These are phyloP conservation scores for Malurus leucopterus DNA, from an alignment of 2,797 vertebrate species.

Conservation along the genomic window DNA sequence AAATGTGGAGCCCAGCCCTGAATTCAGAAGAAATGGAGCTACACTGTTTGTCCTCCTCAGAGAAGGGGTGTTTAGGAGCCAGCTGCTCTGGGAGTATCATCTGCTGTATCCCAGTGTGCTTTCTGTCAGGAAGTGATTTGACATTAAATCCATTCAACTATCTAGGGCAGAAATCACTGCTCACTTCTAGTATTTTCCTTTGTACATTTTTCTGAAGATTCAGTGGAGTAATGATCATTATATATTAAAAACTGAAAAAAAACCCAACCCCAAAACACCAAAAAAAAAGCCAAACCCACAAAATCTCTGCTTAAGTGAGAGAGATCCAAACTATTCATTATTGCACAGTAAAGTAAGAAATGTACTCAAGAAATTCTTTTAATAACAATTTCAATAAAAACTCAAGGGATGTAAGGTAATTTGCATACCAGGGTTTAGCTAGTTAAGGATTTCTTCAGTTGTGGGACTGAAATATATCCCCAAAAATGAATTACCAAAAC, in stretches of 20 bases:
- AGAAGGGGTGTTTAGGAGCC: background rate
- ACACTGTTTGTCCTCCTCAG: background rate
- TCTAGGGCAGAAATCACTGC: background rate
- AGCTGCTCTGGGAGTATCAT: background rate
- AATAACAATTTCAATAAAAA: too few relatives aligned
- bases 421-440: background rate
- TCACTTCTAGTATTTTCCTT: background rate
- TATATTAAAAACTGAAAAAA: background rate
- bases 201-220: background rate
- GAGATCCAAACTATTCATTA: background rate
- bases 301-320: background rate
- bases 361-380: too few relatives aligned
- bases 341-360: too few relatives aligned
- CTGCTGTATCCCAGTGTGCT: background rate
- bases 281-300: background rate
- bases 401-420: background rate
- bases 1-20: background rate
- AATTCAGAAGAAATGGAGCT: background rate
- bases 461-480: background rate
- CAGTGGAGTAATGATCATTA: background rate
- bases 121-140: background rate
- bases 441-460: background rate
- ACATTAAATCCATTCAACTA: background rate
- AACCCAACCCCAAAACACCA: fast-evolving
- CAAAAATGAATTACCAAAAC: background rate